phyloP scores from a whole-genome alignment of 2,888 invertebrate genomes.

The Lepetodrilus schrolli region DNA sequence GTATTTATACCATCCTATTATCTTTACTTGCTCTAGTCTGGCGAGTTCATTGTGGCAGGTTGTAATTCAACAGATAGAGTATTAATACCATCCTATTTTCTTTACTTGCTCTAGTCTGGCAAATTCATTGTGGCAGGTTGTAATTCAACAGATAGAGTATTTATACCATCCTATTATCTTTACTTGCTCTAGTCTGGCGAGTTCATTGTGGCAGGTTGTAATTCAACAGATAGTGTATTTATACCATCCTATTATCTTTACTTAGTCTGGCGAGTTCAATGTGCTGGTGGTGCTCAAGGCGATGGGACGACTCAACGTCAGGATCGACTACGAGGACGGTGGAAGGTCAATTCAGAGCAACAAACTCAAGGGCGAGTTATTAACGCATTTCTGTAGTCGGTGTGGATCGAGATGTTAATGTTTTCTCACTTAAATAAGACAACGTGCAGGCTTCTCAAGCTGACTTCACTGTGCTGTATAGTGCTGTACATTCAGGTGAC shows the following conservation, averaged over 20 bases:
- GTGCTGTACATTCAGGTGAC: too few species aligned
- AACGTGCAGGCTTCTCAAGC: too few species aligned
- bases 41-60: neutral
- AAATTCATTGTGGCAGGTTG: neutral
- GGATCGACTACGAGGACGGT: neutral
- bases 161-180: neutral
- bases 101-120: neutral
- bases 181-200: neutral
- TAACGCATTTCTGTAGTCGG: too few species aligned
- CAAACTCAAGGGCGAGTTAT: neutral
- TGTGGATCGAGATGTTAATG: too few species aligned
- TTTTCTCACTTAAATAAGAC: too few species aligned
- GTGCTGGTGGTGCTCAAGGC: conserved; percentile 9
- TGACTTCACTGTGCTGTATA: too few species aligned
- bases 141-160: neutral
- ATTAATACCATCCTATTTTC: neutral
- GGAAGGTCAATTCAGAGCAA: neutral
- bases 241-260: neutral
- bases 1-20: neutral
- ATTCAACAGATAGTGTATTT: neutral
- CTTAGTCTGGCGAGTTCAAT: neutral
- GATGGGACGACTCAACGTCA: neutral
- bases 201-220: neutral
- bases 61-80: neutral
- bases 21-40: neutral